A percentile compares a stretch with the other conserved stretches of the same genome.
Conservation (phyloP, 2,888 invertebrate genomes). For the Lamellibrachia columna region DNA sequence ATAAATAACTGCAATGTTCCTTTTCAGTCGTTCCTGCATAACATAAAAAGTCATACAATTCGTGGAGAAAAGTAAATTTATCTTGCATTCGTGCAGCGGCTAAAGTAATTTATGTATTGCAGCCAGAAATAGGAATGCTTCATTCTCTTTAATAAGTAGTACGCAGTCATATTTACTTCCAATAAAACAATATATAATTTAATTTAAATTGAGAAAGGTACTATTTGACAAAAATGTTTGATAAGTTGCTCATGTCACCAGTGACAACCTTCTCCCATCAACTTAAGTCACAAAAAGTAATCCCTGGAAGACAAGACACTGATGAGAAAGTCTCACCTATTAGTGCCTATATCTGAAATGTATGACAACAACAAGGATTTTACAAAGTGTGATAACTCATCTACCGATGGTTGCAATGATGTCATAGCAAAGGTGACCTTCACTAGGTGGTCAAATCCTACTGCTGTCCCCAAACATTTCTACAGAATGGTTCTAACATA, state of each 20-base stretch:
- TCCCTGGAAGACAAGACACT: too few species aligned
- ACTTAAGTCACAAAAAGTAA: not conserved
- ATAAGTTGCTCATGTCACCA: not conserved
- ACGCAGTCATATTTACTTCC: too few species aligned
- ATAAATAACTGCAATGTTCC: not conserved
- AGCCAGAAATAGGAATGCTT: slow-evolving; percentile 6
- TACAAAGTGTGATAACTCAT: too few species aligned
- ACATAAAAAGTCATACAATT: not conserved
- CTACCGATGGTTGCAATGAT: too few species aligned
- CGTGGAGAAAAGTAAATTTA: not conserved
- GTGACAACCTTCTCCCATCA: not conserved
- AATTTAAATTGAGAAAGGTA: not conserved
- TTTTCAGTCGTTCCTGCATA: not conserved
- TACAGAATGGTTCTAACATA: too few species aligned
- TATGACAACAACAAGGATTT: too few species aligned
- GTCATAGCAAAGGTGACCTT: too few species aligned
- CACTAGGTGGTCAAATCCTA: too few species aligned
- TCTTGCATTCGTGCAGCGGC: not conserved
- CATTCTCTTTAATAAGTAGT: not conserved
- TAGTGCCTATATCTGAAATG: too few species aligned
- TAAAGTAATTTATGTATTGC: not conserved
- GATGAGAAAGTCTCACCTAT: too few species aligned
- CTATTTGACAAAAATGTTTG: not conserved
- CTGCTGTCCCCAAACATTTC: too few species aligned
- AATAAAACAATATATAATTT: too few species aligned